phyloP scores from a whole-genome alignment of 2,797 vertebrate genomes.

The Gambelia wislizenii region DNA sequence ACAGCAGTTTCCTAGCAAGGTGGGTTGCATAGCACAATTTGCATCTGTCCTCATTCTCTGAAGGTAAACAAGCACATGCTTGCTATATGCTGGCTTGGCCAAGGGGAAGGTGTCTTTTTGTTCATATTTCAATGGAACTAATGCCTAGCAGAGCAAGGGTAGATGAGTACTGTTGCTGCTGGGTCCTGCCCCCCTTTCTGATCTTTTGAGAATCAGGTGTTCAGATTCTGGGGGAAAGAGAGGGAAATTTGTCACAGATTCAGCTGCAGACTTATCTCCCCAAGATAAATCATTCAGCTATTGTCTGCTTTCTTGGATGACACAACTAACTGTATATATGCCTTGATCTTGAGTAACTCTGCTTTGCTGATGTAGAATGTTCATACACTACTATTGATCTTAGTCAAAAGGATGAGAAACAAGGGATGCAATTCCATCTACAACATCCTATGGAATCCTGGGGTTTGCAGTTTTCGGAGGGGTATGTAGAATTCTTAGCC shows the following conservation, averaged over 20 bases:
- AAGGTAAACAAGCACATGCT: background rate
- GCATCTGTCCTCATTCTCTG: background rate
- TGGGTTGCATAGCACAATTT: slow-evolving; percentile 60
- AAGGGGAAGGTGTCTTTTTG: background rate
- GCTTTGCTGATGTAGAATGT: background rate
- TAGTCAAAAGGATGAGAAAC: background rate
- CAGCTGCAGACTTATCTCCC: background rate
- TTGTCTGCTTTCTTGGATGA: background rate
- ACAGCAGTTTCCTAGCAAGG: slow-evolving; percentile 96
- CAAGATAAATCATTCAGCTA: background rate
- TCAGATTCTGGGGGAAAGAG: background rate
- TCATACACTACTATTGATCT: background rate
- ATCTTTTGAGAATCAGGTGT: too few species aligned
- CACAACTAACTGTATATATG: background rate
- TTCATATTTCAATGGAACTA: background rate
- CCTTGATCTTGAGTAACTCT: background rate
- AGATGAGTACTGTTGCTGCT: background rate
- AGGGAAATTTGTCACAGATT: background rate
- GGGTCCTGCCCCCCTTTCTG: background rate
- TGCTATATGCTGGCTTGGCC: background rate
- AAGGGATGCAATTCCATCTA: background rate
- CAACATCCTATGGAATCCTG: too few species aligned
- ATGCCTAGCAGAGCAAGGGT: background rate
- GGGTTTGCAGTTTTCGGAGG: too few species aligned
- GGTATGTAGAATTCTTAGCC: too few species aligned